phyloP scores from a whole-genome alignment of 2,888 invertebrate species.

The Schizotus pectinicornis region DNA sequence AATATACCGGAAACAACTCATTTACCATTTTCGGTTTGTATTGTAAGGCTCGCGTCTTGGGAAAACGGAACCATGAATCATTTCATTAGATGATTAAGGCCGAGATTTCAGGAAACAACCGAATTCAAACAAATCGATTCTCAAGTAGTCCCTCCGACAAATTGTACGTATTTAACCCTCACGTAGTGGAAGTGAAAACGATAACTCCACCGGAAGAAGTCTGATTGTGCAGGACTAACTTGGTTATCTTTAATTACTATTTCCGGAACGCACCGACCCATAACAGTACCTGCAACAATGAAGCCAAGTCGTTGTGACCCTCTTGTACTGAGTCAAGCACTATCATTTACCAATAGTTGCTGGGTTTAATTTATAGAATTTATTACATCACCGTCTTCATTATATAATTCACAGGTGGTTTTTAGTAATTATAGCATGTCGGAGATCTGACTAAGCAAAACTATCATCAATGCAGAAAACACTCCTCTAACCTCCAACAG shows the following conservation, averaged over 20 bases:
- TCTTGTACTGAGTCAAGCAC: constrained; percentile 16
- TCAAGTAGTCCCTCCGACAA: neutral
- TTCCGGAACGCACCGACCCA: constrained; percentile 34
- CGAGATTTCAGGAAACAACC: constrained; percentile 6
- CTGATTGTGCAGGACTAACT: constrained; percentile 32
- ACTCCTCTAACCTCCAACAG: too few relatives aligned
- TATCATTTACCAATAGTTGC: constrained; percentile 11
- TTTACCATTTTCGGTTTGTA: constrained; percentile 23
- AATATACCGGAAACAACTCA: constrained; percentile 27
- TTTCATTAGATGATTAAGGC: constrained; percentile 15
- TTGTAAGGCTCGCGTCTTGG: constrained; percentile 18
- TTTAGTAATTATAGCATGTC: constrained; percentile 1
- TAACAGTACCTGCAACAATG: constrained; percentile 28
- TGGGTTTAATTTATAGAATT: constrained; percentile 3
- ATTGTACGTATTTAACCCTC: neutral
- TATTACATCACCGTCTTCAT: constrained; percentile 1
- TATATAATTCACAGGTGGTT: too few relatives aligned
- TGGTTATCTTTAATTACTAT: constrained; percentile 33
- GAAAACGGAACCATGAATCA: constrained; percentile 29
- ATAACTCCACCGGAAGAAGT: constrained; percentile 26
- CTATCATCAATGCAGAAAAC: too few relatives aligned
- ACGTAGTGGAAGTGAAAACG: constrained; percentile 2
- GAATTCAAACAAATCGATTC: neutral
- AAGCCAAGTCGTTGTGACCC: constrained; percentile 6
- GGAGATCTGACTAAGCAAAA: neutral